Percentiles rank a stretch among this genome's conserved stretches.
Evolutionary conservation across 2,888 invertebrate genomes (phyloP).

Genomic region (Creontiades dilutus): DNA sequence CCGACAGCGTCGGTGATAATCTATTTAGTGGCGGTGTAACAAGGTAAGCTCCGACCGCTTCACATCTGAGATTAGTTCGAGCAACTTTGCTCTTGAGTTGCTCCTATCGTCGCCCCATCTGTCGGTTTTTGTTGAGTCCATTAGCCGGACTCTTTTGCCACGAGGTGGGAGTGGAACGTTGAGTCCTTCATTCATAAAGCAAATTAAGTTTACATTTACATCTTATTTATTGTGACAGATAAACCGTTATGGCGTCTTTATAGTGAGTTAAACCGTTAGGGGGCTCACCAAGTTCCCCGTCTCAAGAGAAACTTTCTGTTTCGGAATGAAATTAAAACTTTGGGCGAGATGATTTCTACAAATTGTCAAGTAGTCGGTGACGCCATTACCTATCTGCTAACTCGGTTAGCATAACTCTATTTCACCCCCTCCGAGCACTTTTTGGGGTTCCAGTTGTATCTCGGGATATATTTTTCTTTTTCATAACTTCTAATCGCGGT

Average conservation of each 20-base stretch:
- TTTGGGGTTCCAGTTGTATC: not conserved
- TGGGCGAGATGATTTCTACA: constrained; percentile 59
- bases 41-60: constrained; percentile 27
- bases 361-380: constrained; percentile 61
- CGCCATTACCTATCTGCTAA: constrained; percentile 61
- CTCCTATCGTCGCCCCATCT: not conserved
- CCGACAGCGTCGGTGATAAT: not conserved
- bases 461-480: not conserved
- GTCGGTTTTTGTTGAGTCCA: constrained; percentile 9
- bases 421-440: not conserved
- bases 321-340: constrained; percentile 62
- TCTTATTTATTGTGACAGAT: constrained; percentile 63
- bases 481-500: not conserved
- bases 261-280: constrained; percentile 55
- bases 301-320: constrained; percentile 44
- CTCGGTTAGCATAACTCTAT: constrained; percentile 33
- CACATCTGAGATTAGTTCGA: constrained; percentile 45
- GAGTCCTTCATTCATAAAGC: constrained; percentile 47
- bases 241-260: constrained; percentile 57
- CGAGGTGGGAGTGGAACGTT: constrained; percentile 9
- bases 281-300: constrained; percentile 13
- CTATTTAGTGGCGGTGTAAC: not conserved
- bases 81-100: constrained; percentile 31
- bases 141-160: constrained; percentile 15
- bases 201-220: constrained; percentile 64